Percentiles rank a stretch among this genome's conserved stretches.
phyloP scores from a whole-genome alignment of 2,888 invertebrate genomes.

The Diarsia mendica region DNA sequence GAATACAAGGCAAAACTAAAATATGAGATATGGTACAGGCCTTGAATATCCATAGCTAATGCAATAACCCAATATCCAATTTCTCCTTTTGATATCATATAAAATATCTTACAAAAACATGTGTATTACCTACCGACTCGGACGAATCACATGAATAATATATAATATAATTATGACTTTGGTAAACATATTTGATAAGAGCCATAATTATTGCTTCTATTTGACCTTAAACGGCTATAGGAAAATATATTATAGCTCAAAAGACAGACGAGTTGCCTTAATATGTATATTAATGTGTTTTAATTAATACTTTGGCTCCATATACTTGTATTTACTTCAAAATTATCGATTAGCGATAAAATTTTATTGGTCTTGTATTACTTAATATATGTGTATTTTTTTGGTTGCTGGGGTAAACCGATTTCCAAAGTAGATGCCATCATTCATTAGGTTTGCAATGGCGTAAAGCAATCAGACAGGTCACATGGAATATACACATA shows the following conservation, averaged over 20 bases:
- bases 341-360: slow-evolving; percentile 42
- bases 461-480: not conserved
- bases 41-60: slow-evolving; percentile 15
- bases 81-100: slow-evolving; percentile 13
- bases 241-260: slow-evolving; percentile 28
- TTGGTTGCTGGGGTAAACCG: slow-evolving; percentile 3
- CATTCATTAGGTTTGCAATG: not conserved
- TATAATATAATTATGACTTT: slow-evolving; percentile 26
- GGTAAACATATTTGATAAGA: slow-evolving; percentile 47
- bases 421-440: not conserved
- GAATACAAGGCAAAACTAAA: not conserved
- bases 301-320: slow-evolving; percentile 55
- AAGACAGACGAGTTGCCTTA: slow-evolving; percentile 29
- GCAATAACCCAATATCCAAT: slow-evolving; percentile 20
- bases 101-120: slow-evolving; percentile 27
- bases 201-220: slow-evolving; percentile 38
- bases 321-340: slow-evolving; percentile 22
- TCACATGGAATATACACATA: no score
- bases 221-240: slow-evolving; percentile 45
- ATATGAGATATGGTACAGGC: not conserved
- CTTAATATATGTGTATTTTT: slow-evolving; percentile 20
- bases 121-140: not conserved
- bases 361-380: slow-evolving; percentile 36
- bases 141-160: slow-evolving; percentile 39
- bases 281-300: slow-evolving; percentile 62